Conservation (phyloP, 1,140 invertebrate genomes). For the Drosophila pseudoobscura region DNA sequence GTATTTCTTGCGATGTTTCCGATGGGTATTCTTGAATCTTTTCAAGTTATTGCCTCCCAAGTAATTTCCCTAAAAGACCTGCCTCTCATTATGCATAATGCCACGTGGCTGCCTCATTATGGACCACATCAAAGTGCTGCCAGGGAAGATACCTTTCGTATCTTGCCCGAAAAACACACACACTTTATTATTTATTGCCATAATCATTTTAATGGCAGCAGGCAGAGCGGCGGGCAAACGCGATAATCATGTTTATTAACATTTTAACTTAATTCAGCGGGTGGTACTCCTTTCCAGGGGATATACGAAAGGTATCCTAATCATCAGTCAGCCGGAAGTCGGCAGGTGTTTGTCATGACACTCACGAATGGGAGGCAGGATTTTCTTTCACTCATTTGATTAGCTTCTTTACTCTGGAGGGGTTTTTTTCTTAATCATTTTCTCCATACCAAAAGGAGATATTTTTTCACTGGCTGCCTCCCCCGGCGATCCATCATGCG, state of each 20-base stretch:
- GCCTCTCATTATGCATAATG: constrained; percentile 26
- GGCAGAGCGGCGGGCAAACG: constrained; percentile 34
- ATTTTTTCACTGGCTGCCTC: no score
- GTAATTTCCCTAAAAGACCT: background rate
- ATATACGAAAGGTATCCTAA: constrained; percentile 15
- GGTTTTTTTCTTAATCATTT: constrained; percentile 8
- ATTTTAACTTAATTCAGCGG: constrained; percentile 70
- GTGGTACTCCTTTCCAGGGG: constrained; percentile 1
- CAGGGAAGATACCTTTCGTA: background rate
- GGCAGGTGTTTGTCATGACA: constrained; percentile 2
- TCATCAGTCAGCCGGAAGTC: constrained; percentile 40
- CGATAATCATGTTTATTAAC: constrained; percentile 74
- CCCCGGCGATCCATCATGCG: no score
- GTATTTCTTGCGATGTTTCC: no score
- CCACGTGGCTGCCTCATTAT: constrained; percentile 24
- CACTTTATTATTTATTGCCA: constrained; percentile 76
- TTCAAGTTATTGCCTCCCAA: no score
- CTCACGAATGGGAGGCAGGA: constrained; percentile 11
- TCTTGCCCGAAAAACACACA: background rate
- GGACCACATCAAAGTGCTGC: constrained; percentile 43
- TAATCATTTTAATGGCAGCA: constrained; percentile 73
- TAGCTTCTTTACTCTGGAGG: background rate
- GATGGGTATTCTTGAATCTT: no score
- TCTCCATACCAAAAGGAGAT: constrained; percentile 5
- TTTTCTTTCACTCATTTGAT: constrained; percentile 40